Conservation (phyloP, 2,797 vertebrate species). For the Pelodytes ibericus region DNA sequence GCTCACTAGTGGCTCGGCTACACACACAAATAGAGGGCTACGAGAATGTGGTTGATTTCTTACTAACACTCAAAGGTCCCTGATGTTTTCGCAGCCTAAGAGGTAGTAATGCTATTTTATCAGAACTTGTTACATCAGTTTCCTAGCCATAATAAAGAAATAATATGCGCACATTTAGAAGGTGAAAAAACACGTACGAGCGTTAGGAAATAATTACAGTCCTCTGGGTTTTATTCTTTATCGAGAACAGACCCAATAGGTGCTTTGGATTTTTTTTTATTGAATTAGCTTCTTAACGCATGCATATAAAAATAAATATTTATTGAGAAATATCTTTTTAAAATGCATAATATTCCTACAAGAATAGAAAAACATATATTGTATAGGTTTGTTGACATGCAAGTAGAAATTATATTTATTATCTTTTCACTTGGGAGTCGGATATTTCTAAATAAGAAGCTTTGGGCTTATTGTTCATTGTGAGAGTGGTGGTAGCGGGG, state of each 20-base stretch:
- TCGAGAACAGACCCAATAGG: background rate
- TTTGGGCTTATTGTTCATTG: background rate
- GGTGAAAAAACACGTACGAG: background rate
- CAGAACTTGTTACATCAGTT: slow-evolving; percentile 29
- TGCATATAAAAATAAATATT: background rate
- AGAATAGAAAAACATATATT: too few relatives aligned
- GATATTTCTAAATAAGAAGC: background rate
- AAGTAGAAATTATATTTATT: background rate
- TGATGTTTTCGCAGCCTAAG: slow-evolving; percentile 42
- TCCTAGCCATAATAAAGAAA: slow-evolving; percentile 10
- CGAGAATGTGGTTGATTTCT: slow-evolving; percentile 29
- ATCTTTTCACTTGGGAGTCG: too few relatives aligned
- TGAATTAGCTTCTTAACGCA: background rate
- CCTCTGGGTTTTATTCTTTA: too few relatives aligned
- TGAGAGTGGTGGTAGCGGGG: background rate
- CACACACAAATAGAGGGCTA: slow-evolving; percentile 16
- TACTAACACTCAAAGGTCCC: slow-evolving; percentile 1
- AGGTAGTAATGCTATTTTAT: slow-evolving; percentile 36
- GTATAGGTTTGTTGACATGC: background rate
- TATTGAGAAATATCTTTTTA: too few relatives aligned
- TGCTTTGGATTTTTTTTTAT: background rate
- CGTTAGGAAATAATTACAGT: background rate
- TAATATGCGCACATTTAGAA: slow-evolving; percentile 3
- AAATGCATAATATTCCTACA: too few relatives aligned
- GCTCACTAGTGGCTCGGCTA: slow-evolving; percentile 21